Base-by-base conservation (phyloP, 2,113 vertebrate species). In the Gymnorhina tibicen region DNA sequence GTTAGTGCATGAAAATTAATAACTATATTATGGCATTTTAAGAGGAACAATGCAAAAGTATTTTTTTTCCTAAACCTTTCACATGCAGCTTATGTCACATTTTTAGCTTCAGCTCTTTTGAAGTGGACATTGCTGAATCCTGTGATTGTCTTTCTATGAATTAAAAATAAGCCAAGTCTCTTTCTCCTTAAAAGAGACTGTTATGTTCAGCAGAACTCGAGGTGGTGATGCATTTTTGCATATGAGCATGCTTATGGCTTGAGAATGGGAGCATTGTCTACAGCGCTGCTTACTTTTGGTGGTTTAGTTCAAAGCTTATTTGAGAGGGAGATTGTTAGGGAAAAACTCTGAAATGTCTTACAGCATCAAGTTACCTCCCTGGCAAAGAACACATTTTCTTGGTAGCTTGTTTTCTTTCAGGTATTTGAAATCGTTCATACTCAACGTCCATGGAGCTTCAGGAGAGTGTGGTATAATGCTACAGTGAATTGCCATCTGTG, bases 141-240 rank as follows among this genome's bases (percentile, higher is more conserved):
- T 66, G 28, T 84, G 76, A 67, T 89, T 92, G 86, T 92, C 33
- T 74, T 77, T 47, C 42, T 19, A 5, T 84, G 72, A 88, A 86
- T 86, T 62, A 55, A 88, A 94, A 97, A 88, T 69, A 81, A 95
- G 76, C 63, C 63, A 58, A 70, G 52, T 74, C 72, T 92, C 55
- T 68, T 52, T 82, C 66, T 93, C 17, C 62, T 89, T 79, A 67
- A 80, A 94, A 93, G 79, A 80, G 60, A 35, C 88, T 30, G 81
- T 85, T 95, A 66, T 70, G n/a, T 84, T 85, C 83, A 80, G 72
- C 63, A 70, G 79, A 70, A 27, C 68, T 96, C 20, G 59, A 93
- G 75, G 85, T 92, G 86, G 39, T 91, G 76, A 91, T 93, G 85
- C 86, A 41, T 91, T 93, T 94, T 88, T 95, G 75, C 64, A 59